phyloP scores from a whole-genome alignment of 2,113 vertebrate genomes.

The Leucosticte australis region DNA sequence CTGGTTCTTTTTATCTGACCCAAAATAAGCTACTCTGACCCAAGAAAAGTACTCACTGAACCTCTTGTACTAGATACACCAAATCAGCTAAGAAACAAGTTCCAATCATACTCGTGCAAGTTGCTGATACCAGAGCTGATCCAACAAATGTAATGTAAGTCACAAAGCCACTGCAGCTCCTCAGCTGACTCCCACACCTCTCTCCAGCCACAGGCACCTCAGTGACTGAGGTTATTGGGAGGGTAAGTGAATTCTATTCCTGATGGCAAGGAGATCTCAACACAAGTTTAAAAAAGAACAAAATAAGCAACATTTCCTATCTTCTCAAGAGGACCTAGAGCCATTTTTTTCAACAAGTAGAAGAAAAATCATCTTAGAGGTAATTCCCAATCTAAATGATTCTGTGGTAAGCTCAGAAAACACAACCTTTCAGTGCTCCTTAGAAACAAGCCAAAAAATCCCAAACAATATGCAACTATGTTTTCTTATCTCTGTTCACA shows the following conservation, averaged over 20 bases:
- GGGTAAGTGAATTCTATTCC: background rate
- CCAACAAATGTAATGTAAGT: background rate
- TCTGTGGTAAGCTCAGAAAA: background rate
- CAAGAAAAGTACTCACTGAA: background rate
- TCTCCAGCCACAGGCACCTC: background rate
- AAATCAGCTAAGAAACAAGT: background rate
- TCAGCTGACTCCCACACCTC: background rate
- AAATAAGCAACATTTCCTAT: background rate
- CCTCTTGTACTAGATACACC: background rate
- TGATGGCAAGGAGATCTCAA: background rate
- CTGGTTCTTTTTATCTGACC: background rate
- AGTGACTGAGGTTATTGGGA: background rate
- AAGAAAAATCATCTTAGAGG: background rate
- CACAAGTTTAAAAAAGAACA: background rate
- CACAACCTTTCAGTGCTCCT: background rate
- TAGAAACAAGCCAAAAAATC: background rate
- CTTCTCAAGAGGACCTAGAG: background rate
- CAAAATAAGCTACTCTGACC: background rate
- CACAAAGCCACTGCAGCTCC: background rate
- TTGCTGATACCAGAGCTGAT: background rate
- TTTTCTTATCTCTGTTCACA: background rate
- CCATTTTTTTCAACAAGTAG: background rate
- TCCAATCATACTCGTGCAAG: background rate
- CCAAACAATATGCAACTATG: background rate
- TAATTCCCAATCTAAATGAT: background rate